phyloP scores from a whole-genome alignment of 2,113 vertebrate species.

The Onychorhynchus coronatus region DNA sequence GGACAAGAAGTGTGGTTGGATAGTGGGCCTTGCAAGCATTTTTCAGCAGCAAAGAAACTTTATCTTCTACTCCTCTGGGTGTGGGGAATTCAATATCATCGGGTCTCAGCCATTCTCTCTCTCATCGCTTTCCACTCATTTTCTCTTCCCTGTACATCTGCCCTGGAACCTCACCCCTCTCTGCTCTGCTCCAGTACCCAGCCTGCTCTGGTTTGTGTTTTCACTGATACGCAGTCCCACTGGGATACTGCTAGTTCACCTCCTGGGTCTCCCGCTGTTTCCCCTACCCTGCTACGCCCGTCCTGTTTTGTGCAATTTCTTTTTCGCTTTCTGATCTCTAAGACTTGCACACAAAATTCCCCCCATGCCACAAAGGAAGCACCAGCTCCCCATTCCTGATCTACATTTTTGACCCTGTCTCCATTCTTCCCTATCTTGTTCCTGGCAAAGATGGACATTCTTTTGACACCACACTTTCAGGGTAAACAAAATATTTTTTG shows the following conservation, averaged over 20 bases:
- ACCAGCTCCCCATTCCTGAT: neutral
- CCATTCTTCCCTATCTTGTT: neutral
- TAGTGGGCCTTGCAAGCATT: neutral
- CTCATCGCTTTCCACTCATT: neutral
- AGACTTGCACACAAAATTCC: neutral
- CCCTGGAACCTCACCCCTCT: neutral
- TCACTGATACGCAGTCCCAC: neutral
- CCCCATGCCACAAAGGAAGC: neutral
- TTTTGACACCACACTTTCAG: neutral
- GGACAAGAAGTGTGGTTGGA: neutral
- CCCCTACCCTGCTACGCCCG: no score
- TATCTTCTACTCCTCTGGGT: neutral
- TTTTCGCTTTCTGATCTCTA: neutral
- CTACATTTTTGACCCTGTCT: neutral
- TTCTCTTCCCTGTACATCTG: neutral
- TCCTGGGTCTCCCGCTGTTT: neutral
- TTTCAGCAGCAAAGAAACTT: neutral
- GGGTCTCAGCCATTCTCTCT: neutral
- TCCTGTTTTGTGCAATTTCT: neutral
- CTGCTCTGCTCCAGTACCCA: neutral
- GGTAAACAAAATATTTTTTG: neutral
- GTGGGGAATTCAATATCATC: fast-evolving
- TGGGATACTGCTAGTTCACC: neutral
- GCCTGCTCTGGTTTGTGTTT: neutral
- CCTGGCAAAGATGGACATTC: neutral